Conservation (phyloP, 2,113 vertebrate genomes). For the Lophura nycthemera region DNA sequence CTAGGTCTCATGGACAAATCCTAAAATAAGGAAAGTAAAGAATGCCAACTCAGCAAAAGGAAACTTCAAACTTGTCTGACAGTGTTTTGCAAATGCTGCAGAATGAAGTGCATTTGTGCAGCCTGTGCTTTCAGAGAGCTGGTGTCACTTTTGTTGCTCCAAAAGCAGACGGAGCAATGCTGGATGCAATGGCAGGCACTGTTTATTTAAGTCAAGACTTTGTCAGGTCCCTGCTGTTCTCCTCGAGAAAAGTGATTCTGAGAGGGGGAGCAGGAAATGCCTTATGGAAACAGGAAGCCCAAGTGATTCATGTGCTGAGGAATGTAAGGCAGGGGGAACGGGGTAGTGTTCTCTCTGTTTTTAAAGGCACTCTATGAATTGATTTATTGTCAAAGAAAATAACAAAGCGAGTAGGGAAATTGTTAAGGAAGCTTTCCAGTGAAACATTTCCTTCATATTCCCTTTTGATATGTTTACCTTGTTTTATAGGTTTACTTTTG, state of each 20-base stretch:
- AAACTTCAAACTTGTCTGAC: background rate
- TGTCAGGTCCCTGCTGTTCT: conserved; percentile 86
- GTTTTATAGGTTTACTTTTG: conserved; percentile 90
- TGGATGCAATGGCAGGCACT: conserved; percentile 65
- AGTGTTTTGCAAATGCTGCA: background rate
- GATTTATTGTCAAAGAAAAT: conserved; percentile 97
- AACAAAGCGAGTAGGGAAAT: conserved; percentile 91
- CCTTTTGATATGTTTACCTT: conserved; percentile 90
- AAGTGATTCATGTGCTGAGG: conserved; percentile 94
- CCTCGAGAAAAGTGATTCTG: conserved; percentile 84
- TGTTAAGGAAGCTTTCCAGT: conserved; percentile 92
- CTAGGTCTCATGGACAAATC: background rate
- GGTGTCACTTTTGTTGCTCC: background rate
- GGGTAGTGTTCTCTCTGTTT: conserved; percentile 81
- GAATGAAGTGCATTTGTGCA: background rate
- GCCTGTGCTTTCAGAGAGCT: conserved; percentile 36
- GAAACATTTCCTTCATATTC: conserved; percentile 93
- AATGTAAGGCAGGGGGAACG: conserved; percentile 78
- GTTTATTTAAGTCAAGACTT: conserved; percentile 86
- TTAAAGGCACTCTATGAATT: conserved; percentile 92
- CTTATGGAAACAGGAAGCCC: conserved; percentile 95
- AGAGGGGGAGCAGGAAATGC: conserved; percentile 93
- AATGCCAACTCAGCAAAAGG: background rate
- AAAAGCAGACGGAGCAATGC: conserved; percentile 28
- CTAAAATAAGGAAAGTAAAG: background rate